Evolutionary conservation across 2,888 invertebrate species (phyloP).

Genomic region (Dasypolia templi): DNA sequence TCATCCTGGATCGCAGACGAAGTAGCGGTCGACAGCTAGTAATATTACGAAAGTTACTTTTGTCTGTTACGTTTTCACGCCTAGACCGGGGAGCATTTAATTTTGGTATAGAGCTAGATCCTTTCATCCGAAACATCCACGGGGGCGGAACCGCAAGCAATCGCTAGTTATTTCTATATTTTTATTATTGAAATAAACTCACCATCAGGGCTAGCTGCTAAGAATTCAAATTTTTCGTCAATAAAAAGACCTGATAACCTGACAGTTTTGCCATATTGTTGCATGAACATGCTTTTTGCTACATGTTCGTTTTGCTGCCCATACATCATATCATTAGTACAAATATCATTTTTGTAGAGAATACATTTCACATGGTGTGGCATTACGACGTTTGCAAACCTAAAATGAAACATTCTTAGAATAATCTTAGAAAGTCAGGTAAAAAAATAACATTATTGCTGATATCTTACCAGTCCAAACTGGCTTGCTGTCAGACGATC

Average conservation of each 20-base stretch:
- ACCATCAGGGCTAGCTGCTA: constrained; percentile 11
- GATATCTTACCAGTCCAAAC: constrained; percentile 11
- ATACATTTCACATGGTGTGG: constrained; percentile 26
- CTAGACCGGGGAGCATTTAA: too few relatives aligned
- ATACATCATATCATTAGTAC: constrained; percentile 26
- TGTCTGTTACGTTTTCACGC: too few relatives aligned
- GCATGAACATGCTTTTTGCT: constrained; percentile 6
- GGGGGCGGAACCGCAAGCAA: not conserved
- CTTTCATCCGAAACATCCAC: not conserved
- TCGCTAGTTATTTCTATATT: not conserved
- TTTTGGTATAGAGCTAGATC: too few relatives aligned
- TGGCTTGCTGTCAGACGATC: constrained; percentile 12
- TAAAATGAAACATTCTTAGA: too few relatives aligned
- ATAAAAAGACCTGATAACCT: not conserved
- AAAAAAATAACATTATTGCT: not conserved
- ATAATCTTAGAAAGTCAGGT: not conserved
- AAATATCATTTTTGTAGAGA: constrained; percentile 20
- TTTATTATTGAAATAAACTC: constrained; percentile 3
- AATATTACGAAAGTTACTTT: too few relatives aligned
- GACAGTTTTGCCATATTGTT: constrained; percentile 3
- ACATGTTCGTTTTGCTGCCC: constrained; percentile 15
- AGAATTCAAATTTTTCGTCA: constrained; percentile 1
- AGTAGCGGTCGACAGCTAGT: too few relatives aligned
- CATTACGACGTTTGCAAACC: constrained; percentile 22
- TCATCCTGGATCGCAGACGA: too few relatives aligned